A percentile compares a stretch with the other conserved stretches of the same genome.
Conservation (phyloP, 2,113 vertebrate species). For the Eclectus roratus region DNA sequence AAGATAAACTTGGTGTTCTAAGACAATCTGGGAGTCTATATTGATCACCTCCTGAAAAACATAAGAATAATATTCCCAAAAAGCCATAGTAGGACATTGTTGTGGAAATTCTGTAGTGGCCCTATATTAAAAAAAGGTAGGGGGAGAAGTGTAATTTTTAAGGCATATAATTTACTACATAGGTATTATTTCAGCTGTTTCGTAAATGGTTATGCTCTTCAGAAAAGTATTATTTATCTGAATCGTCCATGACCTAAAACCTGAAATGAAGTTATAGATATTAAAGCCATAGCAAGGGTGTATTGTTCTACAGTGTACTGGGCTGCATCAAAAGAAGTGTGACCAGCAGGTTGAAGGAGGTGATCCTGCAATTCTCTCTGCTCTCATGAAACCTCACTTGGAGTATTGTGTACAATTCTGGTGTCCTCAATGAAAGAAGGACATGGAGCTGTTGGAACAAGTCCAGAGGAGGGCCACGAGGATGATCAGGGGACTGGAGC, state of each 20-base stretch:
- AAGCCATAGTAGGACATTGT: neutral
- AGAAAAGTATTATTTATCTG: neutral
- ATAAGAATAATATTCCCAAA: neutral
- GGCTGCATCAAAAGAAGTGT: neutral
- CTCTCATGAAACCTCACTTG: neutral
- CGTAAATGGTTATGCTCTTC: neutral
- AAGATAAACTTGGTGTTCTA: neutral
- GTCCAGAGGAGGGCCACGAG: neutral
- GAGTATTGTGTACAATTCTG: neutral
- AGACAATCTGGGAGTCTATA: neutral
- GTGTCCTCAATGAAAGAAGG: neutral
- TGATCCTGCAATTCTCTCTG: neutral
- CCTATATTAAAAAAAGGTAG: neutral
- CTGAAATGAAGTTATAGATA: neutral
- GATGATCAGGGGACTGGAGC: neutral
- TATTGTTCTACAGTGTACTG: neutral
- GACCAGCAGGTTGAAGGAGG: neutral
- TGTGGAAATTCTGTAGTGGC: neutral
- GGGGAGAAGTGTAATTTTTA: neutral
- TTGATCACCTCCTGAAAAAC: neutral
- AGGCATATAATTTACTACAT: neutral
- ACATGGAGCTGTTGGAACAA: neutral
- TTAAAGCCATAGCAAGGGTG: neutral
- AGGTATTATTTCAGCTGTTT: neutral
- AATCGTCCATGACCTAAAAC: neutral